Evolutionary conservation across 2,113 vertebrate species (phyloP).

Genomic region (Dromas ardeola): DNA sequence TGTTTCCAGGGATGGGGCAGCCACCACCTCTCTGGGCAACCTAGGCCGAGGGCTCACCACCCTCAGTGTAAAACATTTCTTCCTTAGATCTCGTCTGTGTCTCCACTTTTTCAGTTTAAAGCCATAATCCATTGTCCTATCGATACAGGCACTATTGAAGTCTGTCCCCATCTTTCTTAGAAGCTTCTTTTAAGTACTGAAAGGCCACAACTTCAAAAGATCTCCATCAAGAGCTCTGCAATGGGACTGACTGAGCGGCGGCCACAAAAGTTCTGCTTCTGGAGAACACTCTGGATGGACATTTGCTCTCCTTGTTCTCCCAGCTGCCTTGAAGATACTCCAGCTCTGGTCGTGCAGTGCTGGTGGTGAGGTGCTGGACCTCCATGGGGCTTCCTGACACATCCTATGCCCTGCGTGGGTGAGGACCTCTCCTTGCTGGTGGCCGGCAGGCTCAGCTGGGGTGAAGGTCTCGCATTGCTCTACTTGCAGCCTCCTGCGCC

Average conservation of each 20-base stretch:
- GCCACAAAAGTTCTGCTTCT: not conserved
- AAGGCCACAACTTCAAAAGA: not conserved
- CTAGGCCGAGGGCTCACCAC: accelerated
- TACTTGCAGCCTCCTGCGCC: not conserved
- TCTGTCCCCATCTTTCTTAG: not conserved
- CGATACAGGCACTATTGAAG: accelerated
- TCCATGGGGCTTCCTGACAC: accelerated
- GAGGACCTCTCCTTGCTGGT: not conserved
- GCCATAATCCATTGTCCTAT: not conserved
- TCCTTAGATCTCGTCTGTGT: not conserved
- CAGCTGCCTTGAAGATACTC: not conserved
- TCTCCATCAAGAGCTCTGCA: not conserved
- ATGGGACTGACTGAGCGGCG: not conserved
- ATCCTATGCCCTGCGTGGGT: accelerated
- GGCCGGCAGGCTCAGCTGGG: too few relatives aligned
- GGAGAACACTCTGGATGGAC: not conserved
- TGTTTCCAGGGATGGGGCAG: not conserved
- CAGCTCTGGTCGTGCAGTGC: too few relatives aligned
- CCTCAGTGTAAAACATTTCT: accelerated
- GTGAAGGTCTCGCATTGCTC: not conserved
- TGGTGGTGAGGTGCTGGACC: not conserved
- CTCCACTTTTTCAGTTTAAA: not conserved
- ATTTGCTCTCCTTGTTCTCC: not conserved
- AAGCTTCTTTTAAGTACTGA: too few relatives aligned
- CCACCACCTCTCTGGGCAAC: not conserved